phyloP scores from a whole-genome alignment of 2,113 vertebrate species.

The Coturnix japonica region DNA sequence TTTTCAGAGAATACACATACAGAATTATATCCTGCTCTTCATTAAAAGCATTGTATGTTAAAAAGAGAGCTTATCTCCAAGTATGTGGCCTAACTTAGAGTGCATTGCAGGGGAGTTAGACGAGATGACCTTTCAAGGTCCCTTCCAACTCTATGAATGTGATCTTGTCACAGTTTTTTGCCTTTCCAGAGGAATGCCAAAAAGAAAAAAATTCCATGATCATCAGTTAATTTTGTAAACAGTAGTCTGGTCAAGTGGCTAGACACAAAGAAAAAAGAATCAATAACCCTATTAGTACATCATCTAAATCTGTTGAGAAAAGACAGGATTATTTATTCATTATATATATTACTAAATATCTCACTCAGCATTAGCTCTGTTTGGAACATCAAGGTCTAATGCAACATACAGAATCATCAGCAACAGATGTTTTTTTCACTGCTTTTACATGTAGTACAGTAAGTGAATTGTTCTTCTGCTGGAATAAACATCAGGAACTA shows the following conservation, averaged over 20 bases:
- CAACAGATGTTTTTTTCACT: constrained; percentile 37
- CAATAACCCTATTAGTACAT: neutral
- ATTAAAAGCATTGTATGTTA: neutral
- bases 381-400: constrained; percentile 20
- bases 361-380: neutral
- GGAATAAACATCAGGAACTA: neutral
- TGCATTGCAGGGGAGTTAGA: neutral
- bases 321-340: neutral
- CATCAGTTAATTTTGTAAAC: constrained; percentile 46
- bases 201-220: neutral
- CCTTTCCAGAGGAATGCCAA: neutral
- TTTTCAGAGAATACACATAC: neutral
- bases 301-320: neutral
- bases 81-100: neutral
- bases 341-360: neutral
- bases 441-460: neutral
- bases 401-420: constrained; percentile 28
- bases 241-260: neutral
- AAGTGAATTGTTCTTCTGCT: neutral
- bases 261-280: constrained; percentile 54
- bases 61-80: neutral
- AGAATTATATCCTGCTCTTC: neutral
- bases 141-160: neutral
- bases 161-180: neutral
- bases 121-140: too few relatives aligned